Conservation (phyloP, 2,113 vertebrate species). For the Microcebus tavaratra region DNA sequence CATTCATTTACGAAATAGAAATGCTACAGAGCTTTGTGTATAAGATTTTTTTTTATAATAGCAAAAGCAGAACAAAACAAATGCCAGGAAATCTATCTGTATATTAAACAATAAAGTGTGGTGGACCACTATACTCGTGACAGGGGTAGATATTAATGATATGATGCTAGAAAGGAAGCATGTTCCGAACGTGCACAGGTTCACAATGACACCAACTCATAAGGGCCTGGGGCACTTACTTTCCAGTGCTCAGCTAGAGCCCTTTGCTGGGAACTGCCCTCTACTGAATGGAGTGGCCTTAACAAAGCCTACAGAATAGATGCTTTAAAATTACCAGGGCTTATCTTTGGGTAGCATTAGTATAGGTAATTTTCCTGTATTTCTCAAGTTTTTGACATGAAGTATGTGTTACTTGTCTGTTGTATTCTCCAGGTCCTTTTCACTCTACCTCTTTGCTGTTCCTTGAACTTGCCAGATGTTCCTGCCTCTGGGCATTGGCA, state of each 20-base stretch:
- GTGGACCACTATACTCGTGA: accelerated
- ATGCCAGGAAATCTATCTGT: too few species aligned
- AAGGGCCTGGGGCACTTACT: neutral
- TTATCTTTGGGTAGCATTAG: neutral
- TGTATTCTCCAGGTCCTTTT: neutral
- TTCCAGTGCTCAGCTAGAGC: too few species aligned
- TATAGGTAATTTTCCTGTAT: neutral
- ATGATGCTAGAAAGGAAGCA: neutral
- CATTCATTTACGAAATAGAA: neutral
- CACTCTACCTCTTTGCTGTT: neutral
- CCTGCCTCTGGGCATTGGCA: neutral
- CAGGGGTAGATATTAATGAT: accelerated
- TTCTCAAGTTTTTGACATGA: neutral
- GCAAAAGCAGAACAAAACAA: neutral
- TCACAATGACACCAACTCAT: neutral
- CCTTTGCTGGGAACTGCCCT: neutral
- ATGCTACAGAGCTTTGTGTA: neutral
- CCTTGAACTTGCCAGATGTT: neutral
- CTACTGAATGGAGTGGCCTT: neutral
- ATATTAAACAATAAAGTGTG: too few species aligned
- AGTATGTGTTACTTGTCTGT: neutral
- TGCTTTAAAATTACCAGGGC: neutral
- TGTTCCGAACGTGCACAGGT: accelerated
- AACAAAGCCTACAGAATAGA: neutral
- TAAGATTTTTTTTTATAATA: neutral